Conservation (phyloP, 2,888 invertebrate species). For the Caenorhabditis sinica region DNA sequence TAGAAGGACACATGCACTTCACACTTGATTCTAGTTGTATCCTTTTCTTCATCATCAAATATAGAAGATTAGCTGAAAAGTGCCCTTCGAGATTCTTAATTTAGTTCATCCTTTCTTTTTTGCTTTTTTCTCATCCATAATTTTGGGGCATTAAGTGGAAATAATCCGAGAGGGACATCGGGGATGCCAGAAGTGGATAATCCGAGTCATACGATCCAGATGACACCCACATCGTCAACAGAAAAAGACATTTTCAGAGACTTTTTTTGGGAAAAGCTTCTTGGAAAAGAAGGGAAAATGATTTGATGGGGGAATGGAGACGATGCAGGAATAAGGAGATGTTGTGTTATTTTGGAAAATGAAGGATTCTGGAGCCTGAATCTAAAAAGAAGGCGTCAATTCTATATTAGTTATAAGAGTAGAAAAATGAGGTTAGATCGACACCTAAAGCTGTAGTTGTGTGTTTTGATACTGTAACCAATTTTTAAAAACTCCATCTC, state of each 20-base stretch:
- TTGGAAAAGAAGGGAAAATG: neutral
- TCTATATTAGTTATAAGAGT: too few species aligned
- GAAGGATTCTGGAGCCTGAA: too few species aligned
- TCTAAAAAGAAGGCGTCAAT: too few species aligned
- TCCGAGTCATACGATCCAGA: conserved; percentile 53
- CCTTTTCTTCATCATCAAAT: conserved; percentile 10
- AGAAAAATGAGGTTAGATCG: too few species aligned
- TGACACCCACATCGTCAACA: conserved; percentile 42
- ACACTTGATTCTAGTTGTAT: conserved; percentile 25
- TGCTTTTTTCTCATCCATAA: conserved; percentile 20
- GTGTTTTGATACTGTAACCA: too few species aligned
- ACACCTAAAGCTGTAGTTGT: too few species aligned
- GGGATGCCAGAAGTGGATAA: conserved; percentile 46
- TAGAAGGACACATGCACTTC: conserved; percentile 26
- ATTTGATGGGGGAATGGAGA: neutral
- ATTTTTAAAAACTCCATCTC: too few species aligned
- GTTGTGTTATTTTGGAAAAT: too few species aligned
- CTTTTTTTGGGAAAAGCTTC: conserved; percentile 2
- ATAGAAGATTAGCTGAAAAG: conserved; percentile 43
- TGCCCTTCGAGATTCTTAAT: conserved; percentile 26
- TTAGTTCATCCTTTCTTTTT: conserved; percentile 32
- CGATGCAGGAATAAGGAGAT: too few species aligned
- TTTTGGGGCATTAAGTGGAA: conserved; percentile 39
- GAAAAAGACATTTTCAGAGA: conserved; percentile 40
- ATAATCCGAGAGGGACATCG: conserved; percentile 41